These are phyloP conservation scores for Atta colombica DNA, from an alignment of 1,140 invertebrate genomes.

Conservation along the genomic window DNA sequence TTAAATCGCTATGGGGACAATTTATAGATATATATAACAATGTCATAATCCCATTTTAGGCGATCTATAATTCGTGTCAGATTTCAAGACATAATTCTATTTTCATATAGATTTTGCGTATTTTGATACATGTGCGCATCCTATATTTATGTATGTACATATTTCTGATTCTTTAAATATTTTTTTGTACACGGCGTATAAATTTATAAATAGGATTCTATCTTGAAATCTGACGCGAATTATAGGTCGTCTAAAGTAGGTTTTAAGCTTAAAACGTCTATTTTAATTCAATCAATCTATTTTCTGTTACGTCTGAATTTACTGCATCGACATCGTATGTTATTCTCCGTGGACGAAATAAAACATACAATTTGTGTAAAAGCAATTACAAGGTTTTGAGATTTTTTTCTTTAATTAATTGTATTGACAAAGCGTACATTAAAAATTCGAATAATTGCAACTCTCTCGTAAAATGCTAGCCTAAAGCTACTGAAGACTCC, in stretches of 20 bases:
- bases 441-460: neutral
- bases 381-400: neutral
- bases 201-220: constrained; percentile 25
- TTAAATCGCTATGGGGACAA: neutral
- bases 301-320: neutral
- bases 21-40: constrained; percentile 21
- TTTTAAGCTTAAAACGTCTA: neutral
- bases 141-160: neutral
- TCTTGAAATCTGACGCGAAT: constrained; percentile 8
- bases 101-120: neutral
- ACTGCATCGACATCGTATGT: neutral
- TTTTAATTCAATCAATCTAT: neutral
- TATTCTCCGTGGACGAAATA: neutral
- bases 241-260: constrained; percentile 8
- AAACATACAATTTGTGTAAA: neutral
- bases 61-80: neutral
- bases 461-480: neutral
- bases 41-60: neutral
- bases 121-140: neutral
- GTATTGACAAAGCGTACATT: neutral
- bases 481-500: neutral
- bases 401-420: neutral
- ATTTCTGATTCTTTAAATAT: neutral
- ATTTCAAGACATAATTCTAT: constrained; percentile 3
- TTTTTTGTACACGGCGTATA: neutral